These are phyloP conservation scores for Lottia gigantea DNA, from an alignment of 2,888 invertebrate species.

Conservation along the genomic window DNA sequence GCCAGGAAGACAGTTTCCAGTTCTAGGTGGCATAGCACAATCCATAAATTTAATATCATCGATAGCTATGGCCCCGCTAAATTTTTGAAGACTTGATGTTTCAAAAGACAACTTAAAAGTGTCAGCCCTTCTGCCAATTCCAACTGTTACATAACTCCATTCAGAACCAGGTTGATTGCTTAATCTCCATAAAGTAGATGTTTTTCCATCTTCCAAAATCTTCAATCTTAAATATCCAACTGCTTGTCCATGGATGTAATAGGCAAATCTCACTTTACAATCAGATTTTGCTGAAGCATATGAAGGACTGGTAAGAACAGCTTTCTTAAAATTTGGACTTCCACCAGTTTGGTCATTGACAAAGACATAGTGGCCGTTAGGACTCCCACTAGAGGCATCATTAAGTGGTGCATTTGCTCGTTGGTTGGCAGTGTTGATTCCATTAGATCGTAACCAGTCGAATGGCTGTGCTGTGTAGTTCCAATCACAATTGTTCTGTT, in stretches of 20 bases:
- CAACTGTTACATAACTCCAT: slow-evolving; percentile 50
- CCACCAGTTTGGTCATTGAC: slow-evolving; percentile 43
- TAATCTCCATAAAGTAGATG: slow-evolving; percentile 32
- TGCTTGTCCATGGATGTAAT: slow-evolving; percentile 46
- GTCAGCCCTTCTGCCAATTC: slow-evolving; percentile 46
- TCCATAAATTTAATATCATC: slow-evolving; percentile 56
- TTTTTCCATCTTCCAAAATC: slow-evolving; percentile 17
- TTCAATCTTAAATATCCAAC: not conserved
- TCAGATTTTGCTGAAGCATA: slow-evolving; percentile 44
- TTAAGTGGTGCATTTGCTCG: slow-evolving; percentile 42
- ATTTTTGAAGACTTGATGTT: slow-evolving; percentile 29
- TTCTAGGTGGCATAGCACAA: slow-evolving; percentile 41
- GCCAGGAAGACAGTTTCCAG: slow-evolving; percentile 29
- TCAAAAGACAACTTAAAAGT: slow-evolving; percentile 47
- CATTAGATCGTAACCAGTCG: slow-evolving; percentile 51
- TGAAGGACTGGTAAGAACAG: slow-evolving; percentile 44
- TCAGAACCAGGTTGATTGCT: slow-evolving; percentile 26
- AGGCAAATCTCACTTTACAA: slow-evolving; percentile 54
- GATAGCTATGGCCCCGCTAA: slow-evolving; percentile 57
- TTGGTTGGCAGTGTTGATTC: slow-evolving; percentile 26
- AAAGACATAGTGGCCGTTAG: slow-evolving; percentile 55
- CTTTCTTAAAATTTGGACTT: slow-evolving; percentile 35
- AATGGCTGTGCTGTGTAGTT: slow-evolving; percentile 43
- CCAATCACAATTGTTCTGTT: slow-evolving; percentile 57
- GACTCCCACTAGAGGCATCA: slow-evolving; percentile 45